Conservation (phyloP, 2,113 vertebrate genomes). For the Centropus unirufus region DNA sequence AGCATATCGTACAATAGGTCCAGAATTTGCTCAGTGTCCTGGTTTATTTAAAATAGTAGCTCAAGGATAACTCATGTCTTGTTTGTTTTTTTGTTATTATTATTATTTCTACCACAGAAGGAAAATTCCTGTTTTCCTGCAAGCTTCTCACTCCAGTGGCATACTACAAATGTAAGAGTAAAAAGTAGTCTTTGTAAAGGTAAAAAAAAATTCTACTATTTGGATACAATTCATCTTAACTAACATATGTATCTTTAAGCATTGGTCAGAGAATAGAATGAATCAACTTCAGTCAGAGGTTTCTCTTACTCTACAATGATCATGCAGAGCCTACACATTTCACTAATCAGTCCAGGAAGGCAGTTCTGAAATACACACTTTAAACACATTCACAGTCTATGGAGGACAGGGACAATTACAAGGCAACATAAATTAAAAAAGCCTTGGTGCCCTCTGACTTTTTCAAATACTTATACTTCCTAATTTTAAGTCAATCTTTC, state of each 20-base stretch:
- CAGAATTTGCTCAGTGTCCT: neutral
- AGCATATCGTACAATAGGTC: neutral
- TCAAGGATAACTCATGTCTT: neutral
- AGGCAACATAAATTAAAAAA: neutral
- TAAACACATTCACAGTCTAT: neutral
- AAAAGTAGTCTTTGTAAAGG: neutral
- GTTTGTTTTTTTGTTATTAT: too few relatives aligned
- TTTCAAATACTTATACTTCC: neutral
- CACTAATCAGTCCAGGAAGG: neutral
- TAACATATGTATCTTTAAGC: neutral
- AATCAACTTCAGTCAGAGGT: neutral
- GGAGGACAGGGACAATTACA: neutral
- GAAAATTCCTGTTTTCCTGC: neutral
- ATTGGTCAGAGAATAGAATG: neutral
- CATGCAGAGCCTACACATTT: neutral
- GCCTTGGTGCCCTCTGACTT: accelerated
- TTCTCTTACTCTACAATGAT: neutral
- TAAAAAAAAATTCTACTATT: neutral
- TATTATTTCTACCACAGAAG: neutral
- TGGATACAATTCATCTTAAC: neutral
- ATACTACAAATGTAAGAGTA: neutral
- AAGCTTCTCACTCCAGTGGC: neutral
- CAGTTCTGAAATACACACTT: neutral
- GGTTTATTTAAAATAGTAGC: neutral
- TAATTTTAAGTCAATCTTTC: neutral